Conservation (phyloP, 1,140 invertebrate species). For the Venturia canescens region DNA sequence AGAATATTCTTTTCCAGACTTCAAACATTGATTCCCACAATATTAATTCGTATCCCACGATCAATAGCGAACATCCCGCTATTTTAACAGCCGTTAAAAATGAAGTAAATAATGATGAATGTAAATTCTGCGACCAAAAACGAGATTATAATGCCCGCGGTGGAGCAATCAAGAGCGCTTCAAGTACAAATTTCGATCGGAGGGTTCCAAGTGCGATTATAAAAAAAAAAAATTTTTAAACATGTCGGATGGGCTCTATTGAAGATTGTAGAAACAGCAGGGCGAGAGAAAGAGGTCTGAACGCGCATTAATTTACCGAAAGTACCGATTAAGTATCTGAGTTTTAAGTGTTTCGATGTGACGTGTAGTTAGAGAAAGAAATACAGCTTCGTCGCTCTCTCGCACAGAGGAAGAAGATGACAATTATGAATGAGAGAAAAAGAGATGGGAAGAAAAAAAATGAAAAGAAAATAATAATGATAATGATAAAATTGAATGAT, state of each 20-base stretch:
- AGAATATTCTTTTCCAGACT: too few species aligned
- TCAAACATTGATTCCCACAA: too few species aligned
- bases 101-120: too few species aligned
- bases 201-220: not conserved
- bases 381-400: slow-evolving; percentile 7
- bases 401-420: slow-evolving; percentile 1
- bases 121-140: too few species aligned
- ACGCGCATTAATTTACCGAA: slow-evolving; percentile 15
- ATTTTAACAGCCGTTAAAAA: too few species aligned
- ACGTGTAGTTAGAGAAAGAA: slow-evolving; percentile 47
- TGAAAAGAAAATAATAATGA: slow-evolving; percentile 25
- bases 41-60: too few species aligned
- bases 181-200: not conserved
- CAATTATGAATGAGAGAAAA: not conserved
- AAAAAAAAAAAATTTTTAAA: too few species aligned
- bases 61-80: too few species aligned
- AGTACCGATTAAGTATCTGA: slow-evolving; percentile 47
- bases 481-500: slow-evolving; percentile 6
- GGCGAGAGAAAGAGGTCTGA: not conserved
- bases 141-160: not conserved
- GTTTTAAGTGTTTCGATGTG: slow-evolving; percentile 58
- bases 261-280: slow-evolving; percentile 6
- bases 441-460: slow-evolving; percentile 1
- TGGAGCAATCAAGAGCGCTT: not conserved
- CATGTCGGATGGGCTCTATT: slow-evolving; percentile 17